Evolutionary conservation across 2,888 invertebrate species (phyloP).

Genomic region (Phania funesta): DNA sequence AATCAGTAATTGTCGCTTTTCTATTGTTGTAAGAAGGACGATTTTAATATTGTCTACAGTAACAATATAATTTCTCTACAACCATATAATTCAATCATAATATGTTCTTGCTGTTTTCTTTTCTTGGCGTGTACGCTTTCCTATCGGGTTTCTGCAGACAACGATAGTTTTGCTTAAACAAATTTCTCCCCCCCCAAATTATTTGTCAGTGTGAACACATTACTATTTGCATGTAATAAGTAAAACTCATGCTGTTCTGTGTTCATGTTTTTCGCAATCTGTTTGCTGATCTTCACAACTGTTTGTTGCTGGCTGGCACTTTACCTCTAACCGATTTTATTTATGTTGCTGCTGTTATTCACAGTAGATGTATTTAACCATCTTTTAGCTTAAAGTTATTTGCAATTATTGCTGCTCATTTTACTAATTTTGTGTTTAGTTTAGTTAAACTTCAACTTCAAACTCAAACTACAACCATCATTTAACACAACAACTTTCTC

Average conservation of each 20-base stretch:
- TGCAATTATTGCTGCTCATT: conserved; percentile 59
- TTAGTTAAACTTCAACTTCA: conserved; percentile 50
- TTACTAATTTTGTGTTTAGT: conserved; percentile 55
- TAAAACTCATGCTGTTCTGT: conserved; percentile 35
- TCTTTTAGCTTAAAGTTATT: conserved; percentile 49
- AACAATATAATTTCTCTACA: too few relatives aligned
- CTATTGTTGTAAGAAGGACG: too few relatives aligned
- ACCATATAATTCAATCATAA: too few relatives aligned
- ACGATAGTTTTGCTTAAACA: not conserved
- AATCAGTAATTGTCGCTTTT: too few relatives aligned
- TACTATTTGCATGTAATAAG: not conserved
- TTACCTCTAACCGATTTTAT: conserved; percentile 20
- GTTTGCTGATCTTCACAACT: not conserved
- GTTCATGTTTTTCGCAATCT: conserved; percentile 23
- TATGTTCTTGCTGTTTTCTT: too few relatives aligned
- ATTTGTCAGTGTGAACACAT: not conserved
- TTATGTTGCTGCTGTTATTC: conserved; percentile 3
- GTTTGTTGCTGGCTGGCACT: not conserved
- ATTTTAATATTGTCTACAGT: too few relatives aligned
- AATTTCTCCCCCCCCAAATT: not conserved
- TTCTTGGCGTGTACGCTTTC: too few relatives aligned
- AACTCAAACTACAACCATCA: conserved; percentile 9
- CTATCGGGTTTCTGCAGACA: too few relatives aligned
- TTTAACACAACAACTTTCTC: conserved; percentile 57
- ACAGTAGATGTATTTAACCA: conserved; percentile 25